These are phyloP conservation scores for Anniella stebbinsi DNA, from an alignment of 2,797 vertebrate genomes.

Conservation along the genomic window DNA sequence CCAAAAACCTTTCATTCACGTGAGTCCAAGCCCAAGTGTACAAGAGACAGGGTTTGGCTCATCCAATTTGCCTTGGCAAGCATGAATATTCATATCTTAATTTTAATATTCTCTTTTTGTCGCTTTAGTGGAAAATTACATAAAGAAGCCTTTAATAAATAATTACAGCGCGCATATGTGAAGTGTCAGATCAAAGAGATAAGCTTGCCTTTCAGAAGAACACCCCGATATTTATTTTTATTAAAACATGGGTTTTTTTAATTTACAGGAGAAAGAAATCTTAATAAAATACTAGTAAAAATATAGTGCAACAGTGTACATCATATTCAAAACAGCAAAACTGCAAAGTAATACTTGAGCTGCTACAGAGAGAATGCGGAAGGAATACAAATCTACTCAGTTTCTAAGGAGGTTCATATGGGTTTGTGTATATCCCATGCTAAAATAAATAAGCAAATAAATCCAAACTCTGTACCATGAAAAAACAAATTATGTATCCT, in stretches of 20 bases:
- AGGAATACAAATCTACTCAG: neutral
- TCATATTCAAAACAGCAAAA: neutral
- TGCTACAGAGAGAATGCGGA: conserved; percentile 10
- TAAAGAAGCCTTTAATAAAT: conserved; percentile 73
- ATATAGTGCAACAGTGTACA: conserved; percentile 17
- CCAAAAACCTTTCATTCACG: conserved; percentile 24
- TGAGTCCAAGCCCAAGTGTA: conserved; percentile 1
- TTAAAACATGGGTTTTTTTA: conserved; percentile 50
- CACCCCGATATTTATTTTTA: conserved; percentile 65
- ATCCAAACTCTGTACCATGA: neutral
- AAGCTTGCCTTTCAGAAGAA: conserved; percentile 52
- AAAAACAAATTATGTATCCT: neutral
- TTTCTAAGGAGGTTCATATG: neutral
- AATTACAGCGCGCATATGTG: conserved; percentile 59
- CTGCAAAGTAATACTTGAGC: conserved; percentile 4
- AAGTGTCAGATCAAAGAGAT: conserved; percentile 72
- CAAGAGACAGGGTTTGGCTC: conserved; percentile 50
- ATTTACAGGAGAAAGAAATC: neutral
- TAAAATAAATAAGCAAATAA: neutral
- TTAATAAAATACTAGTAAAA: conserved; percentile 37
- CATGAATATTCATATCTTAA: conserved; percentile 66
- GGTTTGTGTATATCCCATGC: neutral
- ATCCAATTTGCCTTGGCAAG: conserved; percentile 40
- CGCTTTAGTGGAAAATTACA: conserved; percentile 58
- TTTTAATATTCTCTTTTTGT: conserved; percentile 70